Base-by-base conservation (phyloP, 2,797 vertebrate species). In the Pelobates cultripes region DNA sequence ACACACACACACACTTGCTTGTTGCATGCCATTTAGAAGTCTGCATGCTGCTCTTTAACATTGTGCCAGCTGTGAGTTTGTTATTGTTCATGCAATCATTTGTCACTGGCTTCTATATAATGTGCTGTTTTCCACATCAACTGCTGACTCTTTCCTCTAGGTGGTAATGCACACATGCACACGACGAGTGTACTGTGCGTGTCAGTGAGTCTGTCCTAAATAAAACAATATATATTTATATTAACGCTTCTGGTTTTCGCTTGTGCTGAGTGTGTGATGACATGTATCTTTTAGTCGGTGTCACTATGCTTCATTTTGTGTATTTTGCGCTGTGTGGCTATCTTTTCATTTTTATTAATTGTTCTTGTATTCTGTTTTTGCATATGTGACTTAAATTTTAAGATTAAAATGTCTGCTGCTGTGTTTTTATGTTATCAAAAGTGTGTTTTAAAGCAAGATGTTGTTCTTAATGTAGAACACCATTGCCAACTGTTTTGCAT, bases 71-170 rank as follows among this genome's bases (percentile, higher is more conserved):
- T 14, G n/a, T 51, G 70, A n/a, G 28, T 79, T 78, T 73, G 75
- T 14, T 14, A 40, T 80, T 81, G 73, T 80, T 75, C 78, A 82
- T 81, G 40, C 64, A 81, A 9, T 10, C 45, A 66, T 60, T 78
- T 70, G n/a, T 73, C 60, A 47, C 61, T 67, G 44, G 14, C 0
- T 3, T 78, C 71, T 15, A 3, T 78, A 83, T 69, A 0, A 60
- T 85, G 64, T 71, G 60, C 69, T 77, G 68, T 41, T 75, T 14
- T 41, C 40, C 68, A 60, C 78, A 71, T 73, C 67, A 66, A 76
- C 8, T 77, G 73, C 73, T 55, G 67, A 44, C 43, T 73, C 44
- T 79, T 17, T 53, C 61, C 68, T 66, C 3, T 45, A 70, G 41
- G 66, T 14, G 28, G 28, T 13, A 14, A 57, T 44, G 68, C 17